These are phyloP conservation scores for Lycopodina hypogea DNA, from an alignment of 37 sponge, comb jelly and placozoan genomes.

Conservation along the genomic window DNA sequence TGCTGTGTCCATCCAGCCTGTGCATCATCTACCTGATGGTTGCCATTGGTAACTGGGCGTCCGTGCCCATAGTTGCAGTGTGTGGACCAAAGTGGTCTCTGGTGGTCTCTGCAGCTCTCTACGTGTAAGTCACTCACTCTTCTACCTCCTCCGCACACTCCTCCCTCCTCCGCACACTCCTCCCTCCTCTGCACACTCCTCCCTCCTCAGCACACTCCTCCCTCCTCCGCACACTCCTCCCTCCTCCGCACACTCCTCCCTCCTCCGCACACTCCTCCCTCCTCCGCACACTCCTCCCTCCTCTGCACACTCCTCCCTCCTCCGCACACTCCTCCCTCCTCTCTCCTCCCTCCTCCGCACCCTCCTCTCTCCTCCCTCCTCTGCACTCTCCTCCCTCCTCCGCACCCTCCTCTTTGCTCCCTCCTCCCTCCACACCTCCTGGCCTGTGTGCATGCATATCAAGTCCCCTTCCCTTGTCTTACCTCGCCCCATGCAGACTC, in stretches of 20 bases:
- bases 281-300: not conserved
- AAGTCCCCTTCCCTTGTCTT: not conserved
- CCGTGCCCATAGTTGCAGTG: conserved; percentile 81
- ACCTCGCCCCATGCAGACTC: conserved; percentile 25
- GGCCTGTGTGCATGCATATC: not conserved
- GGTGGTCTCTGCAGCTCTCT: conserved; percentile 67
- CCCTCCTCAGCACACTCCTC: not conserved
- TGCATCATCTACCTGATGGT: conserved; percentile 82
- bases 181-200: not conserved
- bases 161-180: not conserved
- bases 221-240: not conserved
- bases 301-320: not conserved
- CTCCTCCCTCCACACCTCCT: not conserved
- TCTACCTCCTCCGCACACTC: not conserved
- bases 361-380: not conserved
- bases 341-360: not conserved
- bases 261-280: not conserved
- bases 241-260: not conserved
- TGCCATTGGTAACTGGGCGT: conserved; percentile 84
- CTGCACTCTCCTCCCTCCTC: not conserved
- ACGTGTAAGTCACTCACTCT: conserved; percentile 58
- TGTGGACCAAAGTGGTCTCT: conserved; percentile 78
- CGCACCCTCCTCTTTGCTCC: not conserved
- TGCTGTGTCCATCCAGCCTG: conserved; percentile 28
- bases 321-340: not conserved